Evolutionary conservation across 2,888 invertebrate species (phyloP), one percentile per base, ranked within the genome.

Genomic region (Acheta domesticus): DNA sequence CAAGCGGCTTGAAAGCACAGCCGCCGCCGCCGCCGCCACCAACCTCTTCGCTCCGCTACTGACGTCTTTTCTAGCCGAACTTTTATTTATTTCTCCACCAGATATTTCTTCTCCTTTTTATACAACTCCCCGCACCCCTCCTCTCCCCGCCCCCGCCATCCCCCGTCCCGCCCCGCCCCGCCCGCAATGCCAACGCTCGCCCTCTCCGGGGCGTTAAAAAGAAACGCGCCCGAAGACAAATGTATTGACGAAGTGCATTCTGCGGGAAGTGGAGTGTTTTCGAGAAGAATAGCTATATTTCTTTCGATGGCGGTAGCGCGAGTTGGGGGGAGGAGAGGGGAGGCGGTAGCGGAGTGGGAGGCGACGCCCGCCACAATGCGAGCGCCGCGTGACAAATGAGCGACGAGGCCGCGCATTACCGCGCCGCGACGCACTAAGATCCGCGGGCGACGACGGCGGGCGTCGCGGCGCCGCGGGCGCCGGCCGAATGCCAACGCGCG

Each of bases 11-110:
- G 16, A 62, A 16, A 14, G 16, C 16, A 14, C 0, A 8, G 62
- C 62, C 62, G 16, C 62, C n/a, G 16, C 62, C 62, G 14, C 62
- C 62, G 16, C n/a, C 62, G n/a, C 62, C 62, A 62, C 62, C 62
- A 19, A 14, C n/a, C 62, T 62, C 62, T 62, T 62, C 62, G 16
- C 62, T 8, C 62, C 62, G 16, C 62, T 8, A 3, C 62, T 62
- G 62, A 62, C n/a, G 62, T 62, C 62, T 62, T 62, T 62, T 62
- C 62, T 62, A 62, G 62, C 62, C 62, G n/a, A 62, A 62, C 62
- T 62, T 62, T 62, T 62, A 62, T 62, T 62, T 62, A 62, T 62
- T 62, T 62, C 62, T 62, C 62, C 62, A 62, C 16, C n/a, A n/a
- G 62, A 62, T 62, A 62, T 62, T 62, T 62, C 14, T 16, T 62